Evolutionary conservation across 2,888 invertebrate species (phyloP), one percentile per base, ranked within the genome.

Genomic region (Isotomurus palustris): DNA sequence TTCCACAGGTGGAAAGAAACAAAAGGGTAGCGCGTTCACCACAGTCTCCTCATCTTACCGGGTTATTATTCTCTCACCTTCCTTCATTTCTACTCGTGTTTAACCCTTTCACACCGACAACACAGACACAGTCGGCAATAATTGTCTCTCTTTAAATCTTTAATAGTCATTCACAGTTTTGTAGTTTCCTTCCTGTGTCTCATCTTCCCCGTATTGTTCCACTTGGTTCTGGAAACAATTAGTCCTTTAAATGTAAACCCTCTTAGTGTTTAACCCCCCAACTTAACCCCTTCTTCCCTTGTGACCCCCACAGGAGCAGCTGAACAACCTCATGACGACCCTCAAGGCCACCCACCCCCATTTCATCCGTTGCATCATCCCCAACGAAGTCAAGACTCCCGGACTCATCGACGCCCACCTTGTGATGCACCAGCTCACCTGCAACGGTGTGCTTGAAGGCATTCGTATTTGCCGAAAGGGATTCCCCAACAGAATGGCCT

Each of bases 391-490:
- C 85, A 93, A 93, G 81, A 87, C 89, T 77, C 82, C 92, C 73
- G 87, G 97, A 82, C 82, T 96, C 73, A 94, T 99, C 77, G 99
- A 99, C 80, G 93, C 97, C 71, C 91, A 90, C 76, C 85, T 99
- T 81, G 97, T 99, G 66, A 91, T 99, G 91, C 96, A 99, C 81
- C 99, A 99, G 84, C 85, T 99, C 78, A 96, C 96, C 73, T 99
- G 99, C 88, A 99, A 99, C 87, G 99, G 99, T 91, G 99, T 99
- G 82, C 90, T 99, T 84, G 99, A 99, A 87, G 99, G 99, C 82
- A 99, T 99, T 84, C 94, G 99, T 91, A 99, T 99, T 83, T 99
- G 99, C 82, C 89, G 97, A 82, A 92, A 92, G 85, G 99, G 99
- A 78, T 99, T 99, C 91, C 99, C 99, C 84, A 99, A 97, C 90